Conservation (phyloP, 2,888 invertebrate genomes). For the Neoascia interrupta region DNA sequence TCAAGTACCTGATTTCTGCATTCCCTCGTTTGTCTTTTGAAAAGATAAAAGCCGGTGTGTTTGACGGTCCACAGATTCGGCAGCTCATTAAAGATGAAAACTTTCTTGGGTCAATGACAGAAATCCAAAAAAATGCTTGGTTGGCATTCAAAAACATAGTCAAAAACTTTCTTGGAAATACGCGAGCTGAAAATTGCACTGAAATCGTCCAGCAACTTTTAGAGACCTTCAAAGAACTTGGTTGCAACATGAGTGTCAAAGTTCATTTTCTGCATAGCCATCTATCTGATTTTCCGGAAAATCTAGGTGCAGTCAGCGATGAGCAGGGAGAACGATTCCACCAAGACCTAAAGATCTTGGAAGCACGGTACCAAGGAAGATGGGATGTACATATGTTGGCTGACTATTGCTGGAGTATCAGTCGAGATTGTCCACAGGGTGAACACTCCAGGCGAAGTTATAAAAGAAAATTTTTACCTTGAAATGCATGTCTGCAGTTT, state of each 20-base stretch:
- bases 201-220: neutral
- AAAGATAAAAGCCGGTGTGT: neutral
- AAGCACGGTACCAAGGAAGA: neutral
- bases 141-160: neutral
- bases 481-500: too few relatives aligned
- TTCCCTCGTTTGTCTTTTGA: neutral
- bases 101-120: neutral
- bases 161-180: neutral
- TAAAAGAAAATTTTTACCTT: too few relatives aligned
- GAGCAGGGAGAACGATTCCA: neutral
- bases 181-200: neutral
- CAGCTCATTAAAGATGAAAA: neutral
- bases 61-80: slow-evolving; percentile 1
- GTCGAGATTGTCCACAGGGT: too few relatives aligned
- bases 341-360: neutral
- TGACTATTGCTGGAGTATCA: neutral
- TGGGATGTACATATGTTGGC: neutral
- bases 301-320: neutral
- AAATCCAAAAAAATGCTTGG: neutral
- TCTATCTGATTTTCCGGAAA: neutral
- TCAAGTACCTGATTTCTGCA: neutral
- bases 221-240: neutral
- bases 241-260: neutral
- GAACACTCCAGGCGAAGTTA: too few relatives aligned
- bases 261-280: neutral